Base-by-base conservation (phyloP, 2,797 vertebrate genomes). In the Gambelia wislizenii region DNA sequence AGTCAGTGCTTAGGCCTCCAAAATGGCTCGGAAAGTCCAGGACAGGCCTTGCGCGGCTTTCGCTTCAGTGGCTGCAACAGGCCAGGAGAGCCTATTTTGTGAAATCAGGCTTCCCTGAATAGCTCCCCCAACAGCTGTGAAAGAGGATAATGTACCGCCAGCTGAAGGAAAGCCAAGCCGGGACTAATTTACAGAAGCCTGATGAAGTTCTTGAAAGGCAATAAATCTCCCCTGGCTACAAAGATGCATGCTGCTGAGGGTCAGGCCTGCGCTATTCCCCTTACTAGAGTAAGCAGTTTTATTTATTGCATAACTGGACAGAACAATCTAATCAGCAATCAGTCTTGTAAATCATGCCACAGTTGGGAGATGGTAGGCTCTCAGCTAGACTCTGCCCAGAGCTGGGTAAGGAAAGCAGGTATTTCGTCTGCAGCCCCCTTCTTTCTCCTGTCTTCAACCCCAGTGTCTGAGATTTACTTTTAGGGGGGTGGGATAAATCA, bases 221-320 rank as follows among this genome's bases (percentile, higher is more conserved):
- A 86, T 91, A 77, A 91, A 83, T 91, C 90, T 85, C 78, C 70
- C 59, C 25, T 33, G 59, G 70, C 61, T 49, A 83, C 49, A 70
- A 83, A 91, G 90, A 77, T 42, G 77, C 89, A n/a, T n/a, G 16
- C 25, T 27, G 81, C n/a, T 10, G 75, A 9, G 82, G 70, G 83
- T 77, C 84, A 91, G 87, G 39, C 67, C 39, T 0, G 61, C 49
- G 22, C 18, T 14, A 49, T 67, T 56, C 77, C 42, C 52, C 70
- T 82, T 75, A n/a, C 33, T 12, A 27, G 90, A 47, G 49, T 82
- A 85, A 88, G 83, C 47, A 77, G 87, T 52, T 88, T 88, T 88
- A 91, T 91, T 88, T 91, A 91, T 88, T 69, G 86, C 64, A 47
- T 39, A 82, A 86, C 84, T n/a, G 78, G 87, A 82, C 61, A 85